Evolutionary conservation across 2,797 vertebrate genomes (phyloP), one percentile per base, ranked within the genome.

Genomic region (Tauraco hartlaubi): DNA sequence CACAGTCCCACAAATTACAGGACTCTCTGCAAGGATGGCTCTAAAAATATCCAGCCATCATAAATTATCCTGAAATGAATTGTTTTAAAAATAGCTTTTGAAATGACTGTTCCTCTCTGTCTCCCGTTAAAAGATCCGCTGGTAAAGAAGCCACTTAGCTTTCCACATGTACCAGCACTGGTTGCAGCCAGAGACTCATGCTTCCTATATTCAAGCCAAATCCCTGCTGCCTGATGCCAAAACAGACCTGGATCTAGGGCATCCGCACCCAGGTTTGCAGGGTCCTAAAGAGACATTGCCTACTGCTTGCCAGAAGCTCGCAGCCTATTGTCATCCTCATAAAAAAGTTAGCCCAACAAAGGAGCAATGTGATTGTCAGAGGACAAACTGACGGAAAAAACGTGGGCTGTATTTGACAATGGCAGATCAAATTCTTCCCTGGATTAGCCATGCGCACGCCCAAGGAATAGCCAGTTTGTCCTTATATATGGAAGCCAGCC

Each of bases 61-160:
- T 93, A 95, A 97, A 97, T 96, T 94, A 97, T 93, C 93, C 91
- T 90, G 92, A 98, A 97, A 97, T 95, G 97, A 98, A 98, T 97
- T 98, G 96, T 97, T 97, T 97, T 98, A 97, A 98, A 98, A 98
- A 98, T 97, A 98, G 97, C 80, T 63, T 94, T 96, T 92, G 66
- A 96, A 96, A 95, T 94, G 21, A 96, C 94, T 96, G 55, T 94
- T 93, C 66, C 92, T 96, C 84, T 94, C 89, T 82, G 90, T 97
- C 95, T 95, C 76, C 85, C 88, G 85, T 68, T 91, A 89, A 92
- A 91, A 94, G 83, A 88, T 81, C 71, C 69, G 43, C 88, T 91
- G 90, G 89, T 91, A 90, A 90, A 93, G 91, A 95, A 96, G 82
- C 71, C 94, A 88, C 81, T 96, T 83, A 81, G 83, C 77, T 89